phyloP scores from a whole-genome alignment of 2,797 vertebrate genomes.

The Lagothrix lagotricha region DNA sequence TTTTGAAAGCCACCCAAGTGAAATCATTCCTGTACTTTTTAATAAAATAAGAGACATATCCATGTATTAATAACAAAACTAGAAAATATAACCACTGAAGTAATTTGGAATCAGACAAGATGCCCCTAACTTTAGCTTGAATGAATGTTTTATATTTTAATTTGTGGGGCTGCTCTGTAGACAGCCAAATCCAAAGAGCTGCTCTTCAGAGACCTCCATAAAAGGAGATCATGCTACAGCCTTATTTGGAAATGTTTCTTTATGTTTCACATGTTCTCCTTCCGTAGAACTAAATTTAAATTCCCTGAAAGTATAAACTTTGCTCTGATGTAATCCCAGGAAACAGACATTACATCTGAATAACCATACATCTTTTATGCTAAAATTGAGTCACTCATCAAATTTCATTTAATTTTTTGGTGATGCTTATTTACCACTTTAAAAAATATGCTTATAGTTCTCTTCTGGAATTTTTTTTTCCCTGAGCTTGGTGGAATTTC shows the following conservation, averaged over 20 bases:
- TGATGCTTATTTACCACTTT: conserved; percentile 1
- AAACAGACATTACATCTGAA: neutral
- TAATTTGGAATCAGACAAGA: conserved; percentile 30
- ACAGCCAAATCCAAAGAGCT: neutral
- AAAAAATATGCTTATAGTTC: neutral
- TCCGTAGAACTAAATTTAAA: neutral
- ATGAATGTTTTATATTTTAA: neutral
- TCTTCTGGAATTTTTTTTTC: neutral
- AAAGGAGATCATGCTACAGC: neutral
- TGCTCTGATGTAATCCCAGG: neutral
- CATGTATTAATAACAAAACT: neutral
- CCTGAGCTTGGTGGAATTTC: neutral
- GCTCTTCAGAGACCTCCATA: neutral
- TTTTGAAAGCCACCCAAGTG: conserved; percentile 10
- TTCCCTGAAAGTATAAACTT: neutral
- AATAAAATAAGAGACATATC: neutral
- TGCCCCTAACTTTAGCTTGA: conserved; percentile 1
- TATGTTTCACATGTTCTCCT: neutral
- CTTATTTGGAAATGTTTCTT: neutral
- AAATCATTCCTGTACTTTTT: neutral
- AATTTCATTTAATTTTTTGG: neutral
- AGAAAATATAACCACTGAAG: neutral
- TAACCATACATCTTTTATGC: neutral
- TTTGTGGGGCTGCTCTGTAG: neutral
- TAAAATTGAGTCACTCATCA: neutral